phyloP scores from a whole-genome alignment of 2,888 invertebrate species.

The Watsonalla binaria region DNA sequence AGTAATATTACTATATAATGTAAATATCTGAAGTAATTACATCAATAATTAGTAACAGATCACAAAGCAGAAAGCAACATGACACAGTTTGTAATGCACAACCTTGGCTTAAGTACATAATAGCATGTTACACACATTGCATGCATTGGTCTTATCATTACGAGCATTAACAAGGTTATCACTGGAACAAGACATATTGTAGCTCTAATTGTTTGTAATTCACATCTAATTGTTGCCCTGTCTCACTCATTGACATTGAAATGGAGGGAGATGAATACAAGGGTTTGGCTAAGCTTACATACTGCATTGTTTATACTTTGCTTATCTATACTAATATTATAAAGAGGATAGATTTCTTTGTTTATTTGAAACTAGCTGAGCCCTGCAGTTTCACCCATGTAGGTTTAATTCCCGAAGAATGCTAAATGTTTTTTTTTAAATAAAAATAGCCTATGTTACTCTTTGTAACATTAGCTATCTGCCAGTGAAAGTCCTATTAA shows the following conservation, averaged over 20 bases:
- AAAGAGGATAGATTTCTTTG: too few species aligned
- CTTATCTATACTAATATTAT: too few species aligned
- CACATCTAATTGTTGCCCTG: neutral
- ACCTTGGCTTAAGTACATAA: slow-evolving; percentile 29
- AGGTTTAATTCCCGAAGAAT: too few species aligned
- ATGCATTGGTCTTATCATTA: slow-evolving; percentile 26
- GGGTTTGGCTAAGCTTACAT: neutral
- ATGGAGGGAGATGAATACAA: neutral
- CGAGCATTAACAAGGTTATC: slow-evolving; percentile 22
- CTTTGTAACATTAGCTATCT: too few species aligned
- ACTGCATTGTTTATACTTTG: neutral
- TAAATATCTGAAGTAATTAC: too few species aligned
- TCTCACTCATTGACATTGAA: neutral
- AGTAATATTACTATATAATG: too few species aligned
- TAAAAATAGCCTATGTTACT: too few species aligned
- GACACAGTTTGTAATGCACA: neutral
- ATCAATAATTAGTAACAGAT: neutral
- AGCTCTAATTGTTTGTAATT: neutral
- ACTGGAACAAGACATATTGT: slow-evolving; percentile 2
- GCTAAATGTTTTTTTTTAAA: too few species aligned
- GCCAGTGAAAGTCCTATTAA: too few species aligned
- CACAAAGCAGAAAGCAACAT: neutral
- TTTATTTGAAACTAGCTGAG: too few species aligned
- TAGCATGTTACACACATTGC: slow-evolving; percentile 18
- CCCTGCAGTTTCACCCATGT: too few species aligned